phyloP scores from a whole-genome alignment of 2,113 vertebrate genomes.

The Azemiops feae region DNA sequence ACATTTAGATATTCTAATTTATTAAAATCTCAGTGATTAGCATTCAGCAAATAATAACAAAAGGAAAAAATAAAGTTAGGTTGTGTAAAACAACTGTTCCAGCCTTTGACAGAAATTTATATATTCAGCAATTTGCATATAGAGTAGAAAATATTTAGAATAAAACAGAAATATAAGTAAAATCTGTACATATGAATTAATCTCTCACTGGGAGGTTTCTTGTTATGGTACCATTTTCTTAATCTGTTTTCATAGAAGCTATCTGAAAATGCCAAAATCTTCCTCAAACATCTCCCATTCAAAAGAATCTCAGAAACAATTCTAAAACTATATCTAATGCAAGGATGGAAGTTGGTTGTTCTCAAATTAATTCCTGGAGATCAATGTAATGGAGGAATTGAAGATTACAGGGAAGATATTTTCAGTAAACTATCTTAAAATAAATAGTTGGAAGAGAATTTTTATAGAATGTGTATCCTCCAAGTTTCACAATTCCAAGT shows the following conservation, averaged over 20 bases:
- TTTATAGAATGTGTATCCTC: not conserved
- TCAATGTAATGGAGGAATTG: not conserved
- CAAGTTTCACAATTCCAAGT: not conserved
- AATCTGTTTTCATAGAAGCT: not conserved
- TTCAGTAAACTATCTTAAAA: not conserved
- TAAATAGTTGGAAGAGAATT: not conserved
- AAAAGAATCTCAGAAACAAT: not conserved
- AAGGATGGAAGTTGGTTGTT: not conserved
- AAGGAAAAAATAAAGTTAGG: not conserved
- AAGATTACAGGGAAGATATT: not conserved
- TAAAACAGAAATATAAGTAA: not conserved
- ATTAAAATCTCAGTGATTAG: not conserved
- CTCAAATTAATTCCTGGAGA: not conserved
- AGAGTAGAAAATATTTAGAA: not conserved
- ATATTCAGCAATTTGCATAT: not conserved
- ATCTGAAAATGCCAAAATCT: not conserved
- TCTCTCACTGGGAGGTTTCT: conserved; percentile 55
- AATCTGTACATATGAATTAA: conserved; percentile 26
- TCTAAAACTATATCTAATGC: not conserved
- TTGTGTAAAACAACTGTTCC: not conserved
- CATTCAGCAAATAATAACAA: not conserved
- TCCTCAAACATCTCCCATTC: not conserved
- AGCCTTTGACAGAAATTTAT: not conserved
- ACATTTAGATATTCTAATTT: not conserved
- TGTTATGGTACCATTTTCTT: conserved; percentile 57